phyloP scores from a whole-genome alignment of 2,113 vertebrate genomes.

The Limnothrissa miodon region DNA sequence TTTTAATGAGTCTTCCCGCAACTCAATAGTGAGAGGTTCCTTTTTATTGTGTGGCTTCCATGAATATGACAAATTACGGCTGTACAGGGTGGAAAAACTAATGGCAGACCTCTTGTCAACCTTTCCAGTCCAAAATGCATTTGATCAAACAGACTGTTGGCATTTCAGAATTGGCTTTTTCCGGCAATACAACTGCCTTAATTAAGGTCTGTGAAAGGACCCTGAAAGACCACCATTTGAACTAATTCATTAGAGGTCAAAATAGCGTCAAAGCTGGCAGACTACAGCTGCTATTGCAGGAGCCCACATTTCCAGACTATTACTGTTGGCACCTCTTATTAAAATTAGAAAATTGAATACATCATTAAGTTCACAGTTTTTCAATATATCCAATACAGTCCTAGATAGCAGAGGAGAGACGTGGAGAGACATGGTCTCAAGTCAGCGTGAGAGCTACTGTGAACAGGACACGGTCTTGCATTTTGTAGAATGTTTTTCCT shows the following conservation, averaged over 20 bases:
- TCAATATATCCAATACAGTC: not conserved
- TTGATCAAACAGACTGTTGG: not conserved
- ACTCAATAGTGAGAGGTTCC: not conserved
- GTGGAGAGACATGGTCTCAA: not conserved
- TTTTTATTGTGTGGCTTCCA: not conserved
- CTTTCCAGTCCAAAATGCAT: not conserved
- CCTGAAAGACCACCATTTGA: constrained; percentile 23
- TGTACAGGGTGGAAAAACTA: not conserved
- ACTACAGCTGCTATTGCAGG: constrained; percentile 21
- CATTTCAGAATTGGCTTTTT: not conserved
- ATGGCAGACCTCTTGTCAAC: not conserved
- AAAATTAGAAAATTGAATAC: not conserved
- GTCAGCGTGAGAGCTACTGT: not conserved
- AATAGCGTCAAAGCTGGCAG: constrained; percentile 5
- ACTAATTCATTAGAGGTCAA: constrained; percentile 24
- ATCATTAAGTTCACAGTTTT: not conserved
- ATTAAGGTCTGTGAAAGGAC: constrained; percentile 16
- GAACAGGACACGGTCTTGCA: not conserved
- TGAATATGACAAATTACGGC: not conserved
- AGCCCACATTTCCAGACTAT: not conserved
- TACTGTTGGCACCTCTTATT: not conserved
- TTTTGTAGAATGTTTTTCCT: not conserved
- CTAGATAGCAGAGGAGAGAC: not conserved
- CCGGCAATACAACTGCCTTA: not conserved
- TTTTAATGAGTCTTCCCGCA: not conserved